A percentile compares a stretch with the other conserved stretches of the same genome.
Conservation (phyloP, 2,888 invertebrate species). For the Saturnia pavonia region DNA sequence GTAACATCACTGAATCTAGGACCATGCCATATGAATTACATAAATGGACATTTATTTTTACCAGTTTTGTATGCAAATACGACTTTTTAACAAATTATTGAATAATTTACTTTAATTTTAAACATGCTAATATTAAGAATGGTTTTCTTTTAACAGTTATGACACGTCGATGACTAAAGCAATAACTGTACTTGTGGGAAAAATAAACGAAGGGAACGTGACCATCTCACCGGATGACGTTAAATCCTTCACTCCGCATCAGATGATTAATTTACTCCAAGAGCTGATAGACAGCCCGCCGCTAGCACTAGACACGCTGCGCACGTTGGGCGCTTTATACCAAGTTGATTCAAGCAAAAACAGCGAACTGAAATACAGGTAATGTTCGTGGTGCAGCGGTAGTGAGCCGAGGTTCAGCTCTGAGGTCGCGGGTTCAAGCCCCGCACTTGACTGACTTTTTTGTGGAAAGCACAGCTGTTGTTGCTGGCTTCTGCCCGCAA, state of each 20-base stretch:
- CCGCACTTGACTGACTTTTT: too few species aligned
- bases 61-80: too few species aligned
- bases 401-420: too few species aligned
- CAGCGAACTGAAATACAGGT: conserved; percentile 85
- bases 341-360: conserved; percentile 85
- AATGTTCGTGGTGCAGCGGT: neutral
- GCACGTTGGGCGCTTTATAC: conserved; percentile 74
- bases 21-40: too few species aligned
- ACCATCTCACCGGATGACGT: conserved; percentile 79
- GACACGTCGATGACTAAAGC: conserved; percentile 85
- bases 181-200: conserved; percentile 80
- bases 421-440: too few species aligned
- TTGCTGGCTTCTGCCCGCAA: too few species aligned
- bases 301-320: conserved; percentile 78
- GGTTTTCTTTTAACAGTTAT: conserved; percentile 72
- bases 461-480: too few species aligned
- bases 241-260: conserved; percentile 81
- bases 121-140: too few species aligned
- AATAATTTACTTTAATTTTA: too few species aligned
- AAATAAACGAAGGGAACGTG: conserved; percentile 57
- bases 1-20: too few species aligned
- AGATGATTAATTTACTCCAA: conserved; percentile 86
- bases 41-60: too few species aligned
- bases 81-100: too few species aligned
- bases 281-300: conserved; percentile 82